Conservation (phyloP, 1,140 invertebrate species). For the Platorchestia sp. region DNA sequence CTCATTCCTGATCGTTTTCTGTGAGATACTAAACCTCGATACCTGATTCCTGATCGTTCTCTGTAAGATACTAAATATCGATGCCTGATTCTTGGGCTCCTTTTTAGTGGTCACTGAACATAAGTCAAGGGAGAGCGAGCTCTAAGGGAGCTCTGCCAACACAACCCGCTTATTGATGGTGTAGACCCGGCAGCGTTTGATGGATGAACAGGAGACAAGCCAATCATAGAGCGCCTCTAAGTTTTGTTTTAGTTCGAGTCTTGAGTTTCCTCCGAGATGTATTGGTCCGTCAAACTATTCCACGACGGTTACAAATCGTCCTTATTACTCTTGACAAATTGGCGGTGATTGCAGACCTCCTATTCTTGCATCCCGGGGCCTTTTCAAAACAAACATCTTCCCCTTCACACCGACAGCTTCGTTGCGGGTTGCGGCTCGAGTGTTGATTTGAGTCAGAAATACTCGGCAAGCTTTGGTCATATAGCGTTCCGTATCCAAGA, state of each 20-base stretch:
- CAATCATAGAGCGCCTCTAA: constrained; percentile 31
- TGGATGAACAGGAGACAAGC: constrained; percentile 35
- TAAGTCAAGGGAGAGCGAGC: constrained; percentile 4
- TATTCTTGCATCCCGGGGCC: background rate
- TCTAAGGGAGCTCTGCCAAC: background rate
- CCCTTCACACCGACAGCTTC: too few relatives aligned
- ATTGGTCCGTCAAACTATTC: constrained; percentile 31
- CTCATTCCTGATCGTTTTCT: too few relatives aligned
- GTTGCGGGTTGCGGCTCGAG: too few relatives aligned
- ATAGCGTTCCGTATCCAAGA: too few relatives aligned
- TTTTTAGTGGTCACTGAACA: constrained; percentile 31
- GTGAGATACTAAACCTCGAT: too few relatives aligned
- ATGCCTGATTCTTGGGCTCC: background rate
- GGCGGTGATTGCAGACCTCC: background rate
- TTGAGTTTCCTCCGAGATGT: constrained; percentile 41
- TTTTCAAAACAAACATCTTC: constrained; percentile 32
- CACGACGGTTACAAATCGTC: constrained; percentile 45
- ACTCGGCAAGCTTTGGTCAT: too few relatives aligned
- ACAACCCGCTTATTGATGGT: constrained; percentile 29
- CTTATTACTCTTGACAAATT: constrained; percentile 46
- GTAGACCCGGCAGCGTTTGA: background rate
- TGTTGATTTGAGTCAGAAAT: too few relatives aligned
- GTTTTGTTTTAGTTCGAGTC: constrained; percentile 47
- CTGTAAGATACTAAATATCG: background rate
- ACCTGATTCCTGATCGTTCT: too few relatives aligned